Evolutionary conservation across 2,888 invertebrate genomes (phyloP).

Genomic region (Pyrrhosoma nymphula): DNA sequence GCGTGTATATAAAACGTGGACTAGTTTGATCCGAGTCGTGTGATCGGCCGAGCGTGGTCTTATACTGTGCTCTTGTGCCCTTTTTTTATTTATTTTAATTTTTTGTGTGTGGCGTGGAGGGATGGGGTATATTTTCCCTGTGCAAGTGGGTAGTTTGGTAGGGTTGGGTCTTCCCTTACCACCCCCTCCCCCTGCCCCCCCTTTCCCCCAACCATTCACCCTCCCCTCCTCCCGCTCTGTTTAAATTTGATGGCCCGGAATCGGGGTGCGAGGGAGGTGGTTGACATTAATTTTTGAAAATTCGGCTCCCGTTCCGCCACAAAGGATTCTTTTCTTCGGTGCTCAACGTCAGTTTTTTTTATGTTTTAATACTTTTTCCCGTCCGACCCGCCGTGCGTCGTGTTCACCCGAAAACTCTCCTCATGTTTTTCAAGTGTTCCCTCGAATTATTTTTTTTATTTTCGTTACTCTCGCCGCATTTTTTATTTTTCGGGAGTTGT

Average conservation of each 20-base stretch:
- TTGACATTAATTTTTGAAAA: constrained; percentile 59
- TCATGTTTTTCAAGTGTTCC: constrained; percentile 19
- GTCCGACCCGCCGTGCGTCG: neutral
- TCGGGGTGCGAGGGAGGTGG: neutral
- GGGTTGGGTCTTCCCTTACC: neutral
- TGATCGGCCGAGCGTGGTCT: neutral
- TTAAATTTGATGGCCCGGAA: constrained; percentile 58
- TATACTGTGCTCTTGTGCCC: neutral
- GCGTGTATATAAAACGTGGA: neutral
- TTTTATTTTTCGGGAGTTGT: constrained; percentile 3
- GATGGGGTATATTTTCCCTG: neutral
- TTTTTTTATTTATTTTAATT: neutral
- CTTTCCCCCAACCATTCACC: neutral
- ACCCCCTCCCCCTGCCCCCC: neutral
- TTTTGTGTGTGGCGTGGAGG: neutral
- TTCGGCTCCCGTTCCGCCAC: constrained; percentile 44
- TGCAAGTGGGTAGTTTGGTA: neutral
- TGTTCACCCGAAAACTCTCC: neutral
- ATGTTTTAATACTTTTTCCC: no score
- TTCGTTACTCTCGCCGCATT: neutral
- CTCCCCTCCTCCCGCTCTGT: neutral
- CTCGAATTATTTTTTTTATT: neutral
- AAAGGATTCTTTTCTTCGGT: constrained; percentile 50
- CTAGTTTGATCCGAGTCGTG: neutral
- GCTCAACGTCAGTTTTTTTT: neutral